Conservation (phyloP, 1,140 invertebrate species). For the Manduca sexta region DNA sequence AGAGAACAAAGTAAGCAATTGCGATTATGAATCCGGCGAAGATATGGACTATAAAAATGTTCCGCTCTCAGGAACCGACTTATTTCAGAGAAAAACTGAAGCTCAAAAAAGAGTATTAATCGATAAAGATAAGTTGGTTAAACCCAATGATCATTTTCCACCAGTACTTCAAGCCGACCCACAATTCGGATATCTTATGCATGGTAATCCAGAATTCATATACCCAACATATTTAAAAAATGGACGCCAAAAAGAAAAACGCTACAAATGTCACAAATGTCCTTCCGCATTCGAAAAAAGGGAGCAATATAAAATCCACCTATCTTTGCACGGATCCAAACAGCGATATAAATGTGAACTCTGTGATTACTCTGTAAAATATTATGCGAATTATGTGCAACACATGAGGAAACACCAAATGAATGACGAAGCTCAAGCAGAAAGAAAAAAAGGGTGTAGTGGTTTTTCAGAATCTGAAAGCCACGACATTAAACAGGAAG, state of each 20-base stretch:
- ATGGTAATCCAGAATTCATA: slow-evolving; percentile 84
- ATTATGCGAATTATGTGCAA: slow-evolving; percentile 87
- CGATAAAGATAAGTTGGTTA: slow-evolving; percentile 67
- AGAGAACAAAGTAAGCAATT: slow-evolving; percentile 38
- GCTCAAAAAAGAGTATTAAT: slow-evolving; percentile 70
- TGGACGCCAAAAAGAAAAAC: slow-evolving; percentile 82
- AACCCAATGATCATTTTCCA: slow-evolving; percentile 68
- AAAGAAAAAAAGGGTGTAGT: slow-evolving; percentile 65
- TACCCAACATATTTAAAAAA: slow-evolving; percentile 85
- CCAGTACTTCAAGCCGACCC: slow-evolving; percentile 74
- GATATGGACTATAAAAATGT: slow-evolving; percentile 71
- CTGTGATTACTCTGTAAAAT: slow-evolving; percentile 92
- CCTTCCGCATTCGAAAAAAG: slow-evolving; percentile 91
- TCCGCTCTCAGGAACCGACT: slow-evolving; percentile 77
- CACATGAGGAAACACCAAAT: slow-evolving; percentile 85
- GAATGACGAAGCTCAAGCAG: slow-evolving; percentile 78
- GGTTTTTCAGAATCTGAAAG: slow-evolving; percentile 57
- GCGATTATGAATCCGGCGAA: slow-evolving; percentile 66
- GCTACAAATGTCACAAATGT: slow-evolving; percentile 89
- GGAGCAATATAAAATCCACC: slow-evolving; percentile 88
- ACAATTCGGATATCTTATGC: slow-evolving; percentile 79
- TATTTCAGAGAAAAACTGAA: slow-evolving; percentile 77
- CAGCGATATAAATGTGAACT: slow-evolving; percentile 88
- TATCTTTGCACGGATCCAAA: slow-evolving; percentile 87
- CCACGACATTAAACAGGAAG: slow-evolving; percentile 37